Evolutionary conservation across 2,888 invertebrate species (phyloP).

Genomic region (Polylopha cassiicola): DNA sequence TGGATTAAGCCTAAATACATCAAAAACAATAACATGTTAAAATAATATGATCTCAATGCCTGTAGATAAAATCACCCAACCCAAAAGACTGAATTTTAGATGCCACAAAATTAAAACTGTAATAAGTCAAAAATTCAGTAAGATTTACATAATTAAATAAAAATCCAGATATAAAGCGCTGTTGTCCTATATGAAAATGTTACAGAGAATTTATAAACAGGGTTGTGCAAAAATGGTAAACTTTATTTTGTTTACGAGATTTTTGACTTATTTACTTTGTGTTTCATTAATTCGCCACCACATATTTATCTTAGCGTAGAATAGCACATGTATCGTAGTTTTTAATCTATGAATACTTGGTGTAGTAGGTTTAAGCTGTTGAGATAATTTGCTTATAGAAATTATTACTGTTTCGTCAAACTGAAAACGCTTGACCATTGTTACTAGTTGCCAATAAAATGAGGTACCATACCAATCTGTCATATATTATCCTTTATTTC

Average conservation of each 20-base stretch:
- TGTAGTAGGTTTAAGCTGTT: too few species aligned
- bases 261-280: slow-evolving; percentile 16
- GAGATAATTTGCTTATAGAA: too few species aligned
- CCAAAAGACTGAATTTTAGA: slow-evolving; percentile 33
- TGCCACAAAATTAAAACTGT: slow-evolving; percentile 24
- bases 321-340: slow-evolving; percentile 13
- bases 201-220: slow-evolving; percentile 21
- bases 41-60: slow-evolving; percentile 25
- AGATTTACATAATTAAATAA: slow-evolving; percentile 15
- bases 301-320: slow-evolving; percentile 13
- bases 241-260: slow-evolving; percentile 16
- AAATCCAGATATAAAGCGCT: slow-evolving; percentile 12
- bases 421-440: too few species aligned
- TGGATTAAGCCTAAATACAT: slow-evolving; percentile 15
- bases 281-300: slow-evolving; percentile 13
- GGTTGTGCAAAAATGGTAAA: slow-evolving; percentile 19
- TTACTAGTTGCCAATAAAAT: too few species aligned
- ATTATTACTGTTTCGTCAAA: too few species aligned
- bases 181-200: slow-evolving; percentile 19
- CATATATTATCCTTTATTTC: too few species aligned
- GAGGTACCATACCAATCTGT: too few species aligned
- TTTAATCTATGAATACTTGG: too few species aligned
- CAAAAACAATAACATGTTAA: slow-evolving; percentile 12
- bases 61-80: slow-evolving; percentile 26
- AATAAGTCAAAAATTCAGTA: slow-evolving; percentile 21